Base-by-base conservation (phyloP, 2,113 vertebrate species). In the Enhydra lutris region DNA sequence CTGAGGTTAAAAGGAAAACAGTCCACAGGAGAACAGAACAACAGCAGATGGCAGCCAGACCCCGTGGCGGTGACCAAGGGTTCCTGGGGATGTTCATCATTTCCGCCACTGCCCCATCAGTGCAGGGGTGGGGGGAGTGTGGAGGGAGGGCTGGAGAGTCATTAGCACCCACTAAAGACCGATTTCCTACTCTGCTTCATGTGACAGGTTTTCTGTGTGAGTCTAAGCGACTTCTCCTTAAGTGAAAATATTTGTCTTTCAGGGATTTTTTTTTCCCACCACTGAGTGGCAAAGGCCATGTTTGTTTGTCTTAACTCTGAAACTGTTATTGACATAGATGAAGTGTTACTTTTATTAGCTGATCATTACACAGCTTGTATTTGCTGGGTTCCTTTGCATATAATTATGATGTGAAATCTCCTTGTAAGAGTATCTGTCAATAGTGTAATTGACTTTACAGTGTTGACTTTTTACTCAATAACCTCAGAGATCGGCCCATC, bases 381-480 rank as follows among this genome's bases (percentile, higher is more conserved):
- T 98, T 98, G 91, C 97, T 85, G 94, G 96, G 84, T 81, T 98
- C 93, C 94, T 98, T 98, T 98, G 98, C 97, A 96, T 98, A 92
- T 96, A 96, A 29, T 98, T 98, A 97, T 94, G 97, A 97, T 97
- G 94, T 98, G 95, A 98, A 98, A 96, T 98, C 96, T 96, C 97
- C 96, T 97, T 92, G 67, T 97, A 98, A 98, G 97, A 97, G 98
- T 98, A 98, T 98, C 97, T 98, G 52, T 98, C 98, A 98, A 92
- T 97, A 97, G 91, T 71, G 83, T 97, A 95, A 97, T 94, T 50
- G 80, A 96, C 98, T 98, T 95, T 7, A 71, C 83, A 57, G 23
- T 98, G 98, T 98, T 98, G 98, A 98, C 97, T 98, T 95, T 98
- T 78, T 96, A 98, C 97, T 98, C 98, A 97, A 36, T 76, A 98